Percentiles rank a stretch among this genome's conserved stretches.
These are phyloP conservation scores for Hemiscyllium ocellatum DNA, from an alignment of 2,113 vertebrate genomes.

Conservation along the genomic window DNA sequence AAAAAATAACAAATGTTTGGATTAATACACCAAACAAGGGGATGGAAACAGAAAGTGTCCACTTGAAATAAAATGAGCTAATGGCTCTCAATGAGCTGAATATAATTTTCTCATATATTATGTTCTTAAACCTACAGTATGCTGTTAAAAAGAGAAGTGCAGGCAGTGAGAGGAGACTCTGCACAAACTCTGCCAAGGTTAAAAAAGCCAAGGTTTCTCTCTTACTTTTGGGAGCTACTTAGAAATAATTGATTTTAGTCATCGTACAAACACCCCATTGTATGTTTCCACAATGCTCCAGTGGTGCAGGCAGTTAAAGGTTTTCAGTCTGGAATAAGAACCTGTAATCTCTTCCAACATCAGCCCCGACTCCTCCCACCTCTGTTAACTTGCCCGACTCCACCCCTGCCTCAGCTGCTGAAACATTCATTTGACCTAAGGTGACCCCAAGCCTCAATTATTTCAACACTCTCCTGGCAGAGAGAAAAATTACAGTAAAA, in stretches of 20 bases:
- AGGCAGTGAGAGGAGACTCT: background rate
- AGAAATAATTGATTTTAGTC: background rate
- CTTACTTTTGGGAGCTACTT: background rate
- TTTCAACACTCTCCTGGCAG: too few relatives aligned
- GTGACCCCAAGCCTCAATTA: too few relatives aligned
- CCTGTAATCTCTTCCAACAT: background rate
- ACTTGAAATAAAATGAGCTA: background rate
- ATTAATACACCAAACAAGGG: background rate
- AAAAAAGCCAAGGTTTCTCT: background rate
- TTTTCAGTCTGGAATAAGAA: background rate
- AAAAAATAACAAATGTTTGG: background rate
- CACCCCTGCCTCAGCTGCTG: background rate
- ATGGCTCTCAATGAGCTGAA: background rate
- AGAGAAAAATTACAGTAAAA: too few relatives aligned
- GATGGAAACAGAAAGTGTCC: background rate
- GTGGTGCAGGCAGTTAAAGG: background rate
- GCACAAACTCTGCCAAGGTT: background rate
- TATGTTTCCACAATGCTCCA: background rate
- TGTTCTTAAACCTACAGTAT: background rate
- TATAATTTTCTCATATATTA: background rate
- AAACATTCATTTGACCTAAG: background rate
- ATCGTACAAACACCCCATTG: background rate
- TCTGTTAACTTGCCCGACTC: background rate
- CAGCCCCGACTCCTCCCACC: background rate
- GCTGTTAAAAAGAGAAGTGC: background rate